Base-by-base conservation (phyloP, 2,888 invertebrate species). In the Punctoribates punctum region DNA sequence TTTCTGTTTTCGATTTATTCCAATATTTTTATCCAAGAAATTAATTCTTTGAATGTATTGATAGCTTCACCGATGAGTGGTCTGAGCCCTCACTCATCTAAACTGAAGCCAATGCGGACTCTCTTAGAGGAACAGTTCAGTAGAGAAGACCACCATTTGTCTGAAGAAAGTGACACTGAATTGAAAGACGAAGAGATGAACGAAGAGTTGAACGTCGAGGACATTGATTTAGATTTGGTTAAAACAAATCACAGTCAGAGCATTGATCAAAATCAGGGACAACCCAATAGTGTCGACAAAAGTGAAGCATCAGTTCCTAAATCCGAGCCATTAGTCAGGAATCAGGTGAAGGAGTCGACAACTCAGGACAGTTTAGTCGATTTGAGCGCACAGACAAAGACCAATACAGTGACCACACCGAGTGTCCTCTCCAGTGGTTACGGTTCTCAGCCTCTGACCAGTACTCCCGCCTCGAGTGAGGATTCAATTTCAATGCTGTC, bases 51-150 rank as follows among this genome's bases (percentile, higher is more conserved):
- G 23, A 73, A 77, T 65, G 76, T 27, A 77, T 29, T 62, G 20
- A 60, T 67, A 81, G 81, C 81, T n/a, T 77, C 82, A 46, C 81
- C 82, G 27, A 81, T 82, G 78, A 80, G 81, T 84, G 87, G 79
- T 84, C 90, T 92, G 62, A 94, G 92, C 80, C 84, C 85, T 8
- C 86, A 87, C 75, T 90, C 91, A 81, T 88, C 90, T 79, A 94
- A 95, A 85, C 90, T 92, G 67, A 87, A 93, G 82, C 89, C 95
- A 70, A 94, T 96, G 94, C 93, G 93, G 73, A 96, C 96, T 0
- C 85, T 96, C 65, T 91, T 94, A 82, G 96, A 96, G 84, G 96
- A 96, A 84, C 85, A 86, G 77, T 82, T 83, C 51, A 81, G 82
- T 6, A 81, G 83, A 74, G 83, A 83, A 72, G 75, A 73, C 34